phyloP scores from a whole-genome alignment of 2,113 vertebrate species.

The Emydocephalus ijimae region DNA sequence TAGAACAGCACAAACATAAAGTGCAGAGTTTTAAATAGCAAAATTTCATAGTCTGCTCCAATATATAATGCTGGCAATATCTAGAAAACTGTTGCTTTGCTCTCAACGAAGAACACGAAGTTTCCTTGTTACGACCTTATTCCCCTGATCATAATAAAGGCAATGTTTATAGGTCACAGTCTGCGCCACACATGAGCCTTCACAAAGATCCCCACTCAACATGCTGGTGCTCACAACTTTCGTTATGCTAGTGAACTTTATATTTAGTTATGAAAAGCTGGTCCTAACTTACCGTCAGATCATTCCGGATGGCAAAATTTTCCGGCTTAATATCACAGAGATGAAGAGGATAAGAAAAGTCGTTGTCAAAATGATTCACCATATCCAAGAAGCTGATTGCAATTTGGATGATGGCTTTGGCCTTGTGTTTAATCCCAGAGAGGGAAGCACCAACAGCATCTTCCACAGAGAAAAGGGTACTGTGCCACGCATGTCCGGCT shows the following conservation, averaged over 20 bases:
- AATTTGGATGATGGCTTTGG: slow-evolving; percentile 72
- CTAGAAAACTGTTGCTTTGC: neutral
- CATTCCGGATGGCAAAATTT: slow-evolving; percentile 92
- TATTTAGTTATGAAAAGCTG: neutral
- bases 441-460: slow-evolving; percentile 40
- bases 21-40: neutral
- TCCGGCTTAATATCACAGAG: slow-evolving; percentile 96
- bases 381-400: slow-evolving; percentile 95
- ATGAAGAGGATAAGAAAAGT: slow-evolving; percentile 91
- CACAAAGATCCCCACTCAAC: slow-evolving; percentile 84
- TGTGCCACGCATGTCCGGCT: slow-evolving; percentile 86
- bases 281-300: slow-evolving; percentile 84
- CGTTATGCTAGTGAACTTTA: neutral
- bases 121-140: slow-evolving; percentile 71
- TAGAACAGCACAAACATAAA: neutral
- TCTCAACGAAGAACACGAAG: neutral
- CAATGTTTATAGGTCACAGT: slow-evolving; percentile 84
- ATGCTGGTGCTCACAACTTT: slow-evolving; percentile 42
- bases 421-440: slow-evolving; percentile 46
- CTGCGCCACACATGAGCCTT: slow-evolving; percentile 83
- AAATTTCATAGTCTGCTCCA: neutral
- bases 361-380: slow-evolving; percentile 89
- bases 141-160: slow-evolving; percentile 89
- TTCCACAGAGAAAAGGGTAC: slow-evolving; percentile 86
- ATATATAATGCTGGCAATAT: neutral